Conservation (phyloP, 2,797 vertebrate species). For the Micrastur ruficollis region DNA sequence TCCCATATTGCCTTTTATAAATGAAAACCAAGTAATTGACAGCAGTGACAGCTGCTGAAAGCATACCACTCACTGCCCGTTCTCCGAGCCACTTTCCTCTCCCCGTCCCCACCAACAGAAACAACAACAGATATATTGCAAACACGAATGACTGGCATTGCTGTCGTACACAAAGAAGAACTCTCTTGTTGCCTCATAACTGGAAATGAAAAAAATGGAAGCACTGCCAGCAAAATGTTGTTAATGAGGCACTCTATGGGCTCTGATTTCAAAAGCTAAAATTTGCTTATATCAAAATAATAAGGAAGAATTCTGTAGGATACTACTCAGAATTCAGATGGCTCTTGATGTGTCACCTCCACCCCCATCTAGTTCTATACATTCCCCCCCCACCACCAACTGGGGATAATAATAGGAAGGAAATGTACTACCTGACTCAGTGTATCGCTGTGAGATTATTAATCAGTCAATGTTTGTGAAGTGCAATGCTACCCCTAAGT, state of each 20-base stretch:
- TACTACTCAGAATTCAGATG: conserved; percentile 53
- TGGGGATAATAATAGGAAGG: conserved; percentile 46
- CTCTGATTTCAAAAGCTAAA: conserved; percentile 53
- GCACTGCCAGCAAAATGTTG: conserved; percentile 35
- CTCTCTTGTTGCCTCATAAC: conserved; percentile 33
- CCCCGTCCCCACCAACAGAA: conserved; percentile 5
- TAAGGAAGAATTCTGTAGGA: conserved; percentile 43
- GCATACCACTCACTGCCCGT: not conserved
- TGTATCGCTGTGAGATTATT: conserved; percentile 44
- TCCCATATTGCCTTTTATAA: conserved; percentile 64
- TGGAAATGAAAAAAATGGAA: conserved; percentile 45
- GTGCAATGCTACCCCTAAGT: not conserved
- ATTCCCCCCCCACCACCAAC: not conserved
- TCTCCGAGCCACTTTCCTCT: not conserved
- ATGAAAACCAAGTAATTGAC: conserved; percentile 64
- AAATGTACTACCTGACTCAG: conserved; percentile 31
- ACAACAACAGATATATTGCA: conserved; percentile 35
- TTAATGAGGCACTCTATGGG: conserved; percentile 38
- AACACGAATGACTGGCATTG: not conserved
- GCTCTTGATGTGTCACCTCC: conserved; percentile 12
- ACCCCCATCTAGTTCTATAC: conserved; percentile 10
- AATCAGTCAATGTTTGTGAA: conserved; percentile 53
- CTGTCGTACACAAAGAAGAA: not conserved
- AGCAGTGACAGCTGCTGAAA: conserved; percentile 61
- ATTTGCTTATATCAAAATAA: conserved; percentile 60